These are phyloP conservation scores for Megalopta genalis DNA, from an alignment of 1,140 invertebrate species.

Conservation along the genomic window DNA sequence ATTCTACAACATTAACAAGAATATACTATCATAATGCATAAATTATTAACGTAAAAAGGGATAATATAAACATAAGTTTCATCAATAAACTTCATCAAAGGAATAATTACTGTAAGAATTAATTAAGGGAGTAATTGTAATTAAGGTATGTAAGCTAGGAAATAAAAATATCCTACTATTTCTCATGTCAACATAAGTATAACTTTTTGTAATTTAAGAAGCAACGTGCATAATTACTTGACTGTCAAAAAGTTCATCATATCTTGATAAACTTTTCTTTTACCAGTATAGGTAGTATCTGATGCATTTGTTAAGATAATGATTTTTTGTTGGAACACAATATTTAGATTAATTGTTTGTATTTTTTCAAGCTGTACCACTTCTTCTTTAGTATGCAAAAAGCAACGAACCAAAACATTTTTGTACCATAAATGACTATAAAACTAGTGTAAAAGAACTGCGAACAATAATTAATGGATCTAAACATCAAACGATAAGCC, in stretches of 20 bases:
- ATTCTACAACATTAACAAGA: background rate
- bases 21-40: background rate
- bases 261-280: background rate
- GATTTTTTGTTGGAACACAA: background rate
- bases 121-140: slow-evolving; percentile 1
- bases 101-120: background rate
- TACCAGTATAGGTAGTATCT: slow-evolving; percentile 6
- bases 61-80: background rate
- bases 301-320: background rate
- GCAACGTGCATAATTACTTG: slow-evolving; percentile 4
- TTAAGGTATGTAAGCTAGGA: background rate
- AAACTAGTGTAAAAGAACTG: background rate
- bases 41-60: background rate
- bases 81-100: background rate
- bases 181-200: background rate
- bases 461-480: slow-evolving; percentile 43
- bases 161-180: background rate
- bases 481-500: slow-evolving; percentile 71
- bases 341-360: background rate
- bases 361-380: slow-evolving; percentile 5
- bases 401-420: background rate
- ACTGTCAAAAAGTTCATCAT: background rate
- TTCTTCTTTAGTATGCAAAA: slow-evolving; percentile 7
- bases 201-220: background rate
- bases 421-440: background rate